phyloP scores from a whole-genome alignment of 2,888 invertebrate genomes.

The Fabriciana adippe region DNA sequence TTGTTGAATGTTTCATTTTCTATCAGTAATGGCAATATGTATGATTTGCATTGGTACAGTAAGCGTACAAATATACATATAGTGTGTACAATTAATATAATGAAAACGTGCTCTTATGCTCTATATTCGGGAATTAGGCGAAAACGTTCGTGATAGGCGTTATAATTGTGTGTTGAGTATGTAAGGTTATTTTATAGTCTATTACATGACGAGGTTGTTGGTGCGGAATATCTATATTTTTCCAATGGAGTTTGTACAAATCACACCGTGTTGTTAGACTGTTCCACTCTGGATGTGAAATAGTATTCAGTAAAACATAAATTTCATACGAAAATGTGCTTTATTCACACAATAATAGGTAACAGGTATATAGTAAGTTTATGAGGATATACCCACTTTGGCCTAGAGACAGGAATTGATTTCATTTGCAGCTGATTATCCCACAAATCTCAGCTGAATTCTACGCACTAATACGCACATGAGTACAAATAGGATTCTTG shows the following conservation, averaged over 20 bases:
- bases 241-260: slow-evolving; percentile 4
- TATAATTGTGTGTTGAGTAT: slow-evolving; percentile 10
- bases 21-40: no score
- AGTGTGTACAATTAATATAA: slow-evolving; percentile 16
- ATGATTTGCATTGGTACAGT: not conserved
- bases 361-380: slow-evolving; percentile 2
- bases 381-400: slow-evolving; percentile 13
- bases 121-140: slow-evolving; percentile 9
- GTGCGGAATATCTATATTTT: slow-evolving; percentile 15
- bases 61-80: not conserved
- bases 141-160: slow-evolving; percentile 22
- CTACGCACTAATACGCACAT: slow-evolving; percentile 48
- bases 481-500: slow-evolving; percentile 68
- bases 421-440: slow-evolving; percentile 17
- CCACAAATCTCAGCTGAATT: slow-evolving; percentile 26
- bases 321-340: not conserved
- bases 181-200: not conserved
- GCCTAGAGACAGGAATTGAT: slow-evolving; percentile 37
- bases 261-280: not conserved
- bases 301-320: not conserved
- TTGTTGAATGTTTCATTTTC: no score
- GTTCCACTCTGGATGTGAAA: not conserved
- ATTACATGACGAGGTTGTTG: not conserved
- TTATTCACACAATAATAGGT: slow-evolving; percentile 10
- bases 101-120: slow-evolving; percentile 16